Conservation (phyloP, 1,140 invertebrate species). For the Paraescarpia echinospica region DNA sequence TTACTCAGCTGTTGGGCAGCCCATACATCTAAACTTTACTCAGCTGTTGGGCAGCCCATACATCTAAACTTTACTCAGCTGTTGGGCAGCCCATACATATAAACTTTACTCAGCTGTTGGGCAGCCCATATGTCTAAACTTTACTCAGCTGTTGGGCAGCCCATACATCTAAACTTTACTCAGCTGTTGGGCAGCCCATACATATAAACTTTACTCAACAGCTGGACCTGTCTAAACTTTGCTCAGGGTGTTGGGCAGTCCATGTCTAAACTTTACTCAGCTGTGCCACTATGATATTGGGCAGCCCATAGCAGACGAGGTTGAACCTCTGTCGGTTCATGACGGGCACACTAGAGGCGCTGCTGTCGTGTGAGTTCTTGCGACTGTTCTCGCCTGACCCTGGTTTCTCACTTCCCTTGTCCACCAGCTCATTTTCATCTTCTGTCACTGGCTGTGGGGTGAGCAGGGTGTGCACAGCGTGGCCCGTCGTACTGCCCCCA, state of each 20-base stretch:
- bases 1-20: no score
- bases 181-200: not conserved
- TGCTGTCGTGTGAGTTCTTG: slow-evolving; percentile 16
- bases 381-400: slow-evolving; percentile 24
- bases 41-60: no score
- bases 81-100: no score
- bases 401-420: slow-evolving; percentile 35
- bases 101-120: no score
- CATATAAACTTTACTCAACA: not conserved
- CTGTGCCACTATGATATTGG: slow-evolving; percentile 52
- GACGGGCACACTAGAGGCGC: not conserved
- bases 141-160: not conserved
- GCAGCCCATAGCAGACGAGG: slow-evolving; percentile 55
- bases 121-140: no score
- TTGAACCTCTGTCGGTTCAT: slow-evolving; percentile 42
- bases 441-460: slow-evolving; percentile 32
- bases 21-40: no score
- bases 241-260: no score
- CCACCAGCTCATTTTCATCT: slow-evolving; percentile 32
- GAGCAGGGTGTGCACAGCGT: slow-evolving; percentile 42
- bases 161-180: no score
- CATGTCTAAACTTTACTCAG: slow-evolving; percentile 18
- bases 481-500: slow-evolving; percentile 50
- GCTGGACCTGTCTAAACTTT: no score
- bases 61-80: no score